Evolutionary conservation across 30 jellyfish, hydroid and myxozoan genomes (phyloP).

Genomic region (Sanderia malayensis): DNA sequence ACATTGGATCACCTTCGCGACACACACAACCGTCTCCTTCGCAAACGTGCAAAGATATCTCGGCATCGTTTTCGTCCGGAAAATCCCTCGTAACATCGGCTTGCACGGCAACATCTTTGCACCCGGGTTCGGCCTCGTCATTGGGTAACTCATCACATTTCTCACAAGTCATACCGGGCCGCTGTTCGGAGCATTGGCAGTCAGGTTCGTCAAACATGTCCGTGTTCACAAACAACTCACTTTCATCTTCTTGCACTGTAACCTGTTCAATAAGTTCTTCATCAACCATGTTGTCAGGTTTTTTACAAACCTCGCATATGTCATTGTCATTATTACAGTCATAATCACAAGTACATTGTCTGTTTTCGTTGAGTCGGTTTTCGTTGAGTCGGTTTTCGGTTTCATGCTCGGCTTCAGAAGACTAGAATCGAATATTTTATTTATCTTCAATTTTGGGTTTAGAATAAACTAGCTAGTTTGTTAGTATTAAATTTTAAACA

Average conservation of each 20-base stretch:
- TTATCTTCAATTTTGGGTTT: no score
- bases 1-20: slow-evolving; percentile 31
- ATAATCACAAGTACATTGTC: slow-evolving; percentile 27
- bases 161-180: slow-evolving; percentile 6
- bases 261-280: slow-evolving; percentile 49
- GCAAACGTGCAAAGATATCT: slow-evolving; percentile 55
- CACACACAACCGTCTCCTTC: slow-evolving; percentile 62
- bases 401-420: slow-evolving; percentile 36
- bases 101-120: slow-evolving; percentile 31
- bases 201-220: slow-evolving; percentile 33
- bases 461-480: no score
- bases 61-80: slow-evolving; percentile 2
- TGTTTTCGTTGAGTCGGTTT: neutral
- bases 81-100: slow-evolving; percentile 30
- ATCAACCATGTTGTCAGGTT: slow-evolving; percentile 10
- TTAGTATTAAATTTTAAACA: no score
- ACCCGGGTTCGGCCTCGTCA: neutral
- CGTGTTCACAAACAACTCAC: slow-evolving; percentile 45
- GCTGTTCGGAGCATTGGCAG: slow-evolving; percentile 24
- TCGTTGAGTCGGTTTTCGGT: neutral
- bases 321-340: slow-evolving; percentile 1
- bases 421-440: slow-evolving; percentile 11
- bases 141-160: neutral
- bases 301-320: slow-evolving; percentile 35
- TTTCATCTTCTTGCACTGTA: slow-evolving; percentile 41